A percentile compares a stretch with the other conserved stretches of the same genome.
Evolutionary conservation across 1,140 invertebrate species (phyloP).

Genomic region (Hyposmocoma kahamanoa): DNA sequence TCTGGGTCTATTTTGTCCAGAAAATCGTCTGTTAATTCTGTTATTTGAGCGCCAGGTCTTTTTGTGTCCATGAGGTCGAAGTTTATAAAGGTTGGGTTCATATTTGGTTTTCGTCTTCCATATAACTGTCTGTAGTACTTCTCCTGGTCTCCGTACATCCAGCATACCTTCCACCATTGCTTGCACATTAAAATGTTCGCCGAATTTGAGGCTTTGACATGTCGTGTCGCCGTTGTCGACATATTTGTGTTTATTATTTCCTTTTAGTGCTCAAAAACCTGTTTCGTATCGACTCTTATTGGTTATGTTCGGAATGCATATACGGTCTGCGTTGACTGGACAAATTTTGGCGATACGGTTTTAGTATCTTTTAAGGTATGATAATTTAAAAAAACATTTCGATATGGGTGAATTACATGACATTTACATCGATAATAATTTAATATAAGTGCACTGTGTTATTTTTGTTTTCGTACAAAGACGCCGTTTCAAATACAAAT

Average conservation of each 20-base stretch:
- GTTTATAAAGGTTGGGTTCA: slow-evolving; percentile 41
- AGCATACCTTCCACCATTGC: slow-evolving; percentile 91
- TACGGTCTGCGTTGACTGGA: background rate
- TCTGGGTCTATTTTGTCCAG: slow-evolving; percentile 52
- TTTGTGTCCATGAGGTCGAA: slow-evolving; percentile 45
- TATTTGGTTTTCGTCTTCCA: slow-evolving; percentile 76
- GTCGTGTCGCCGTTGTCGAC: slow-evolving; percentile 67
- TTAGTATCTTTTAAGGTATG: too few species aligned
- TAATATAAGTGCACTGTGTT: too few species aligned
- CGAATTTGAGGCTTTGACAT: slow-evolving; percentile 70
- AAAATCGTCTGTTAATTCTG: slow-evolving; percentile 69
- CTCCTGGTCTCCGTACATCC: slow-evolving; percentile 89
- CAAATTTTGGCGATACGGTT: slow-evolving; percentile 2
- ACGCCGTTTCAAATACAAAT: too few species aligned
- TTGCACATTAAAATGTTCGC: slow-evolving; percentile 86
- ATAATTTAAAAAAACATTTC: too few species aligned
- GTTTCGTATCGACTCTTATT: background rate
- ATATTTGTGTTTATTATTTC: slow-evolving; percentile 35
- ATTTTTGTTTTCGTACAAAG: too few species aligned
- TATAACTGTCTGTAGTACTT: slow-evolving; percentile 88
- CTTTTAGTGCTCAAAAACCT: background rate
- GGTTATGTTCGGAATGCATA: background rate
- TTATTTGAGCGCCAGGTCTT: slow-evolving; percentile 62
- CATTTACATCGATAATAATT: too few species aligned
- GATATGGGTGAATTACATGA: too few species aligned